Conservation (phyloP, 2,888 invertebrate genomes). For the Pheosia tremula region DNA sequence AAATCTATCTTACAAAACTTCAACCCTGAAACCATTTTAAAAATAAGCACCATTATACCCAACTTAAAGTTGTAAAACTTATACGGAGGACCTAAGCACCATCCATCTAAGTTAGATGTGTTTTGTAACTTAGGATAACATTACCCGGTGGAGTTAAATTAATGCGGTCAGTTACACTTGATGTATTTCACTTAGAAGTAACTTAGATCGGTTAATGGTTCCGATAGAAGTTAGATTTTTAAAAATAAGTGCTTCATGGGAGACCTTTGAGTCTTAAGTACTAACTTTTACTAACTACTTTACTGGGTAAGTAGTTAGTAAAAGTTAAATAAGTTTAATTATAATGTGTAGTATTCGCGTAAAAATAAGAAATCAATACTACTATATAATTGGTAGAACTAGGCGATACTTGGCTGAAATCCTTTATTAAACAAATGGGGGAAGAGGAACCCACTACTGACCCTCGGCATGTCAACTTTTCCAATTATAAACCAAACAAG, state of each 20-base stretch:
- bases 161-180: slow-evolving; percentile 62
- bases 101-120: slow-evolving; percentile 70
- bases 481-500: no score
- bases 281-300: neutral
- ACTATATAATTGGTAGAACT: no score
- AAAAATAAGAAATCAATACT: no score
- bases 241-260: slow-evolving; percentile 19
- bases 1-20: slow-evolving; percentile 11
- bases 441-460: no score
- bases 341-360: no score
- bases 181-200: slow-evolving; percentile 62
- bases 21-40: slow-evolving; percentile 27
- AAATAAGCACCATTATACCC: slow-evolving; percentile 25
- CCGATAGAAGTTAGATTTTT: slow-evolving; percentile 41
- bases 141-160: slow-evolving; percentile 52
- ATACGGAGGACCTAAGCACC: slow-evolving; percentile 49
- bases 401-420: no score
- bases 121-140: slow-evolving; percentile 56
- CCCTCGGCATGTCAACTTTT: no score
- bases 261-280: neutral
- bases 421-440: no score
- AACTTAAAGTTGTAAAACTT: slow-evolving; percentile 48
- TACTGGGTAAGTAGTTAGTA: no score
- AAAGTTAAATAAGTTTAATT: no score
- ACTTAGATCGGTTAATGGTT: slow-evolving; percentile 53